Conservation (phyloP, 2,888 invertebrate species). For the Eupithecia exiguata region DNA sequence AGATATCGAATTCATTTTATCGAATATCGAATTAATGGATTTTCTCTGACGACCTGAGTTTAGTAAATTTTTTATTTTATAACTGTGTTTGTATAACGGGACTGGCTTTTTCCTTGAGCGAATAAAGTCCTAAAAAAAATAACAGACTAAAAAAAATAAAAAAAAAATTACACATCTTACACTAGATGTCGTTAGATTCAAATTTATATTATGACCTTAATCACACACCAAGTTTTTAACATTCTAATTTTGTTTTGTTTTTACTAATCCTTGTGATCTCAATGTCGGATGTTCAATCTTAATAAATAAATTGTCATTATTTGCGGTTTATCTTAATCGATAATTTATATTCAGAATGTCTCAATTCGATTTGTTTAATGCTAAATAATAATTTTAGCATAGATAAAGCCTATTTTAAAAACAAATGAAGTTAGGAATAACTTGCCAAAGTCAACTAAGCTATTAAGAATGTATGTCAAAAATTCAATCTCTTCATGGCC, state of each 20-base stretch:
- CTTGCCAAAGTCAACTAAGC: neutral
- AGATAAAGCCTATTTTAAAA: neutral
- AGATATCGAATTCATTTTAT: too few species aligned
- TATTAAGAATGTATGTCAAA: neutral
- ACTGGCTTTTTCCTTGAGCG: too few species aligned
- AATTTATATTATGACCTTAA: too few species aligned
- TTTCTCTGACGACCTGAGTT: too few species aligned
- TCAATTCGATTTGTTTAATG: slow-evolving; percentile 7
- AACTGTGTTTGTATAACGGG: too few species aligned
- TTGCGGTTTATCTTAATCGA: neutral
- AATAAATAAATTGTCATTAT: slow-evolving; percentile 1
- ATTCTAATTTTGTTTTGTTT: neutral
- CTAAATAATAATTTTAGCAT: slow-evolving; percentile 1
- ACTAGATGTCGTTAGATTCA: too few species aligned
- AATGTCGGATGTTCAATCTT: neutral
- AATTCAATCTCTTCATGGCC: neutral
- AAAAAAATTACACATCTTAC: too few species aligned
- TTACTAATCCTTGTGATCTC: neutral
- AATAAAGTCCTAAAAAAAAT: too few species aligned
- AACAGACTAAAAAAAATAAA: too few species aligned
- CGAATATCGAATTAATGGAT: too few species aligned
- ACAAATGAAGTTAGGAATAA: neutral
- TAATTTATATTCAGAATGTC: slow-evolving; percentile 1
- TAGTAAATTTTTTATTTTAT: too few species aligned
- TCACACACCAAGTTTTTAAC: too few species aligned